phyloP scores from a whole-genome alignment of 2,797 vertebrate genomes.

The Mormyrops boulengeri region DNA sequence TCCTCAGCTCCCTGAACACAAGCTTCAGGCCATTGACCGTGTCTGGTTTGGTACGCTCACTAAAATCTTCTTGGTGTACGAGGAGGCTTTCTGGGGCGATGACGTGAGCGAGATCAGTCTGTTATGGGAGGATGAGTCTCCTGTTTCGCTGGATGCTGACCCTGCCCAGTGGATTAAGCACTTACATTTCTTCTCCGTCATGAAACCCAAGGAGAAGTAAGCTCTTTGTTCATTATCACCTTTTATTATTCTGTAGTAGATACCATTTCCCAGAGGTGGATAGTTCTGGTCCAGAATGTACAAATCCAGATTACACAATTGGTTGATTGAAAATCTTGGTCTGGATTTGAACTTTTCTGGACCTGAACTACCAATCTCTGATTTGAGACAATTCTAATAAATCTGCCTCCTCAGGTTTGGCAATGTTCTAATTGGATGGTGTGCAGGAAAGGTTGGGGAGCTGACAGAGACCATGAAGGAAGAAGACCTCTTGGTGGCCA shows the following conservation, averaged over 20 bases:
- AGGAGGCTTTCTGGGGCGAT: slow-evolving; percentile 40
- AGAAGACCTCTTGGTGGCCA: slow-evolving; percentile 30
- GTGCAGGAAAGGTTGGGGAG: slow-evolving; percentile 35
- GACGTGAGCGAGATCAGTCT: slow-evolving; percentile 30
- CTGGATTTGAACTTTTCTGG: background rate
- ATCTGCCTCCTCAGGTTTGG: slow-evolving; percentile 33
- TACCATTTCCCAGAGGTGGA: background rate
- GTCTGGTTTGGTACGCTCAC: slow-evolving; percentile 41
- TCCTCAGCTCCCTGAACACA: slow-evolving; percentile 34
- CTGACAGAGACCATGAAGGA: slow-evolving; percentile 36
- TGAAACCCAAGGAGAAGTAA: slow-evolving; percentile 41
- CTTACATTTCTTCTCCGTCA: slow-evolving; percentile 35
- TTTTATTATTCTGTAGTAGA: background rate
- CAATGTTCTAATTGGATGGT: slow-evolving; percentile 39
- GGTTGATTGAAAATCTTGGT: background rate
- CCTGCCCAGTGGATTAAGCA: slow-evolving; percentile 31
- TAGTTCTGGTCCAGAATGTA: background rate
- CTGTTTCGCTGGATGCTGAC: slow-evolving; percentile 24
- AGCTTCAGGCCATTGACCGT: slow-evolving; percentile 33
- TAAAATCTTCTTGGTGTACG: slow-evolving; percentile 45
- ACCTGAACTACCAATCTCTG: background rate
- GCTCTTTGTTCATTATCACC: background rate
- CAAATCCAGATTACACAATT: background rate
- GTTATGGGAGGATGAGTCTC: slow-evolving; percentile 35
- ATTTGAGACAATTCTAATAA: background rate